These are phyloP conservation scores for Beaufortia kweichowensis DNA, from an alignment of 2,113 vertebrate species.

Conservation along the genomic window DNA sequence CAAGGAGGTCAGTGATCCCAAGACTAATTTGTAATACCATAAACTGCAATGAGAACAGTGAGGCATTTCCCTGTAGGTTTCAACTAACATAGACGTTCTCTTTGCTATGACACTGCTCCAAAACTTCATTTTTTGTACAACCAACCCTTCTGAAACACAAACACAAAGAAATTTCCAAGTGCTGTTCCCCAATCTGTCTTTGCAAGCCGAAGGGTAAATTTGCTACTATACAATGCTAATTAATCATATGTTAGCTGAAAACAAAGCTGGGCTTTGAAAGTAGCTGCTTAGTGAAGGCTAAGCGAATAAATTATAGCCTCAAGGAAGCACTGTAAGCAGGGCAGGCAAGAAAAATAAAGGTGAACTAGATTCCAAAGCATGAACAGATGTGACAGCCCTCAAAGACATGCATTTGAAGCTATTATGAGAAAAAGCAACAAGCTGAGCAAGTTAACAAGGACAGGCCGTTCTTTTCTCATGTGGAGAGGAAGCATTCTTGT, in stretches of 20 bases:
- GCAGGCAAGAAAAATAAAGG: slow-evolving; percentile 12
- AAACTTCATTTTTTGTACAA: background rate
- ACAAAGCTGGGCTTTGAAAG: slow-evolving; percentile 33
- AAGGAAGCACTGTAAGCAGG: slow-evolving; percentile 27
- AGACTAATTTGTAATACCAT: background rate
- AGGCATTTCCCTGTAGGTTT: slow-evolving; percentile 2
- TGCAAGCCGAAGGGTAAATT: slow-evolving; percentile 38
- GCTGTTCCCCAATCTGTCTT: slow-evolving; percentile 41
- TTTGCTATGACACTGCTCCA: slow-evolving; percentile 24
- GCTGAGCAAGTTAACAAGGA: slow-evolving; percentile 1
- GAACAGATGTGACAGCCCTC: slow-evolving; percentile 13
- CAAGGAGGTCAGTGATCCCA: slow-evolving; percentile 8
- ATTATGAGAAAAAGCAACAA: background rate
- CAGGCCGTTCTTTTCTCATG: background rate
- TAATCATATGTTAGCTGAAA: slow-evolving; percentile 46
- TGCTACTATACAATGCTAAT: slow-evolving; percentile 37
- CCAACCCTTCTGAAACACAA: slow-evolving; percentile 48
- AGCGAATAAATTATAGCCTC: slow-evolving; percentile 38
- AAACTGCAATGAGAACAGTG: slow-evolving; percentile 5
- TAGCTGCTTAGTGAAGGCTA: slow-evolving; percentile 28
- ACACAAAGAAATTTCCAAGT: slow-evolving; percentile 51
- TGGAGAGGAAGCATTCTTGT: background rate
- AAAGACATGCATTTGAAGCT: background rate
- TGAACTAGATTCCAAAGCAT: slow-evolving; percentile 16
- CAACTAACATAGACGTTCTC: slow-evolving; percentile 26